Percentiles rank a stretch among this genome's conserved stretches.
These are phyloP conservation scores for Cyprinodon diabolis DNA, from an alignment of 2,797 vertebrate genomes.

Conservation along the genomic window DNA sequence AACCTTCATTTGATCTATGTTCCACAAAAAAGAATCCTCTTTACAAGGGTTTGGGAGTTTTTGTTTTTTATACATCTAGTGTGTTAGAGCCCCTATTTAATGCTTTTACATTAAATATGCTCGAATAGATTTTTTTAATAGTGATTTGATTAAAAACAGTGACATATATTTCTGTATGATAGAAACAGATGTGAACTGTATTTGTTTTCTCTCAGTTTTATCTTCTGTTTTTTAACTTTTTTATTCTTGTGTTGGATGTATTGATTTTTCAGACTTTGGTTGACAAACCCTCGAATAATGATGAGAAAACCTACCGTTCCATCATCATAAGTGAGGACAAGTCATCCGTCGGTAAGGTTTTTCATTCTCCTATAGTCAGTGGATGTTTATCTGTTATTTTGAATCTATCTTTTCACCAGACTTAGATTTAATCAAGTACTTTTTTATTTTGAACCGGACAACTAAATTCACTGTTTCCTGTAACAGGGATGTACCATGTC, in stretches of 20 bases:
- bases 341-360: constrained; percentile 74
- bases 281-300: constrained; percentile 63
- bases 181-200: not conserved
- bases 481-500: constrained; percentile 86
- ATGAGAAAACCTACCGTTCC: constrained; percentile 80
- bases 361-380: not conserved
- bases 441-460: not conserved
- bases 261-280: constrained; percentile 78
- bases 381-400: not conserved
- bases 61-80: not conserved
- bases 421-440: not conserved
- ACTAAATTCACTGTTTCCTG: constrained; percentile 18
- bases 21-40: constrained; percentile 87
- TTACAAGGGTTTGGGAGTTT: constrained; percentile 84
- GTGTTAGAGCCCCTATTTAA: not conserved
- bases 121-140: not conserved
- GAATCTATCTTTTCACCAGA: not conserved
- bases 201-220: not conserved
- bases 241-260: not conserved
- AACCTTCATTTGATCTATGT: constrained; percentile 92
- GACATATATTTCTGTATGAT: not conserved
- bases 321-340: constrained; percentile 84
- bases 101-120: not conserved
- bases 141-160: not conserved
- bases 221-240: not conserved